Conservation (phyloP, 2,888 invertebrate genomes). For the Drosophila tanythrix region DNA sequence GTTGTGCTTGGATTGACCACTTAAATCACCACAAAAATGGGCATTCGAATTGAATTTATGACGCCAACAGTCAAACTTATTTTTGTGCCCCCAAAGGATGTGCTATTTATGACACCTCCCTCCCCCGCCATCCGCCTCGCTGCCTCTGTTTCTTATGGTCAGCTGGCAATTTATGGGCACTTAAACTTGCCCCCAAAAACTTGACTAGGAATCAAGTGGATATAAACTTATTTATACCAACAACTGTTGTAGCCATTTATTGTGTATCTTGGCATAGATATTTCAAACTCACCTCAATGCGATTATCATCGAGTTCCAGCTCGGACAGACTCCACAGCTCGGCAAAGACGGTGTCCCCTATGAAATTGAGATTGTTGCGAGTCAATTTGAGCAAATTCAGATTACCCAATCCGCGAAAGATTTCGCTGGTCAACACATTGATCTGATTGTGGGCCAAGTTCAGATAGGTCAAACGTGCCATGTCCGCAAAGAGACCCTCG, state of each 20-base stretch:
- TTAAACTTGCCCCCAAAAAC: constrained; percentile 51
- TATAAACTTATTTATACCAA: constrained; percentile 13
- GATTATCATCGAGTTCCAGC: constrained; percentile 89
- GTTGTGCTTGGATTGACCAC: constrained; percentile 67
- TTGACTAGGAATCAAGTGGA: constrained; percentile 32
- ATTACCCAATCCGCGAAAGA: constrained; percentile 91
- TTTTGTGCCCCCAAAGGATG: constrained; percentile 44
- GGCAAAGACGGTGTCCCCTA: constrained; percentile 92
- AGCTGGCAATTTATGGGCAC: constrained; percentile 71
- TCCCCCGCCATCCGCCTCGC: background rate
- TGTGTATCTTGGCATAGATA: background rate
- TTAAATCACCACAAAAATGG: constrained; percentile 79
- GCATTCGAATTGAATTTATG: constrained; percentile 80
- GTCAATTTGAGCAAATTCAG: constrained; percentile 90
- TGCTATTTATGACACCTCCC: constrained; percentile 64
- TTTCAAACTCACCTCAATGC: constrained; percentile 86
- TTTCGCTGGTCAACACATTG: constrained; percentile 90
- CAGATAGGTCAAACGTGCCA: constrained; percentile 91
- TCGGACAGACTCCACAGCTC: constrained; percentile 91
- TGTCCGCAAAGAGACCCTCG: constrained; percentile 92
- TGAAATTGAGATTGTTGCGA: constrained; percentile 90
- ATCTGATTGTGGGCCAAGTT: constrained; percentile 93
- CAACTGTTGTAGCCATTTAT: constrained; percentile 13
- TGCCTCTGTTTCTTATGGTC: constrained; percentile 62
- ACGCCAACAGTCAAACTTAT: constrained; percentile 60